Evolutionary conservation across 2,888 invertebrate species (phyloP), one percentile per base, ranked within the genome.

Genomic region (Drosophila lutescens): DNA sequence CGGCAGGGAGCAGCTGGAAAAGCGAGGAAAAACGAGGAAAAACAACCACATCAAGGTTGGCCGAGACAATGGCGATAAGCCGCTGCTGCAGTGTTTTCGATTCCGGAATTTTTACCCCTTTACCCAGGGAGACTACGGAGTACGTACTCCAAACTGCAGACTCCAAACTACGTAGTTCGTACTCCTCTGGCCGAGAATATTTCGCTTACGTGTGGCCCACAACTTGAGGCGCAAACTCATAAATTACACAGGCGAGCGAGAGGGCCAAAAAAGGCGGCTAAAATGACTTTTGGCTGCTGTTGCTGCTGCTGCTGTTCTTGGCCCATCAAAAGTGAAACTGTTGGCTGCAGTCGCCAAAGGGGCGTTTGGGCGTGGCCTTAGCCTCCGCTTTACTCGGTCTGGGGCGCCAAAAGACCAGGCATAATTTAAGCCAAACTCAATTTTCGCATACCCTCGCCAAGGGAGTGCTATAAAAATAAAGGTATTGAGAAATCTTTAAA

Each of bases 151-250:
- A 26, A 26, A 26, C 26, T 26, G 6, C 26, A 26, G 26, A 30
- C 30, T 30, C 30, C 8, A 8, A 30, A 30, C 47, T 47, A 3
- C 15, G 10, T 17, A 30, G 30, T n/a, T n/a, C n/a, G n/a, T 47
- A 10, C 32, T 15, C 30, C 12, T 6, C 12, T 10, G 26, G 26
- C 26, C 26, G 26, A 62, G 43, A 55, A 63, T 67, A 62, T 61
- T 63, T 55, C 63, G 63, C 36, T 60, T 70, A 63, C 70, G 65
- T 87, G 66, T 47, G 55, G 66, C 71, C 74, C 78, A 79, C 81
- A 80, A 86, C 86, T 85, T 84, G 81, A 88, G 86, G 88, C 85
- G 55, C 86, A 86, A 80, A 78, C 85, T 86, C 86, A 84, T 86
- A 88, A 86, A 88, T 88, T 84, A 86, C 78, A 55, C 61, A 56